Percentiles rank a stretch among this genome's conserved stretches.
Conservation (phyloP, 2,797 vertebrate genomes). For the Pangasius macronema region DNA sequence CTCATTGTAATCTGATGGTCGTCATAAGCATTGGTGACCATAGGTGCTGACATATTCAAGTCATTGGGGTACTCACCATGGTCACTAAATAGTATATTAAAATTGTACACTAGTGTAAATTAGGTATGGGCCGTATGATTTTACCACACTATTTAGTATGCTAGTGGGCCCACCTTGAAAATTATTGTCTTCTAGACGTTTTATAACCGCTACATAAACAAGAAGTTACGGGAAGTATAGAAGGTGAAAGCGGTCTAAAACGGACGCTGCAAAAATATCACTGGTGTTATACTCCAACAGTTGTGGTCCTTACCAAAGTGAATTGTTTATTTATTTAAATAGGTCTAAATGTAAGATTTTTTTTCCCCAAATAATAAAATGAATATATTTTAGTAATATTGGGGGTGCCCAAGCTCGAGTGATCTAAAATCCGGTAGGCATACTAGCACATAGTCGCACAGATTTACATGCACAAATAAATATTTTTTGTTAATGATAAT, state of each 20-base stretch:
- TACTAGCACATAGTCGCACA: not conserved
- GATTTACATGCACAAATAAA: not conserved
- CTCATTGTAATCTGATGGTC: constrained; percentile 37
- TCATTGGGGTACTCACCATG: not conserved
- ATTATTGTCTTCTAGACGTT: not conserved
- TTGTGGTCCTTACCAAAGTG: not conserved
- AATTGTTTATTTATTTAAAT: not conserved
- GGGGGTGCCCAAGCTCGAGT: not conserved
- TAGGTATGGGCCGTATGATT: not conserved
- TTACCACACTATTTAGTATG: not conserved
- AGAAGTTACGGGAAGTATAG: too few species aligned
- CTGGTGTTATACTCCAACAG: not conserved
- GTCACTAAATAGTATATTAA: not conserved
- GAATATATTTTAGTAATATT: not conserved
- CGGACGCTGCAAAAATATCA: too few species aligned
- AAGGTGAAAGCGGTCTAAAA: not conserved
- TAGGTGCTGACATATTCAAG: not conserved
- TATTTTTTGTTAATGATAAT: not conserved
- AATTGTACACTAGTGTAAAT: not conserved
- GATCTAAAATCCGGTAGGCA: not conserved
- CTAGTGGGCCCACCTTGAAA: not conserved
- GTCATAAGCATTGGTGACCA: constrained; percentile 14
- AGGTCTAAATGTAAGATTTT: not conserved
- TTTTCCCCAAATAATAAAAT: not conserved
- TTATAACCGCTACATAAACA: not conserved